Base-by-base conservation (phyloP, 2,888 invertebrate species). In the Onthophagus sagittarius region DNA sequence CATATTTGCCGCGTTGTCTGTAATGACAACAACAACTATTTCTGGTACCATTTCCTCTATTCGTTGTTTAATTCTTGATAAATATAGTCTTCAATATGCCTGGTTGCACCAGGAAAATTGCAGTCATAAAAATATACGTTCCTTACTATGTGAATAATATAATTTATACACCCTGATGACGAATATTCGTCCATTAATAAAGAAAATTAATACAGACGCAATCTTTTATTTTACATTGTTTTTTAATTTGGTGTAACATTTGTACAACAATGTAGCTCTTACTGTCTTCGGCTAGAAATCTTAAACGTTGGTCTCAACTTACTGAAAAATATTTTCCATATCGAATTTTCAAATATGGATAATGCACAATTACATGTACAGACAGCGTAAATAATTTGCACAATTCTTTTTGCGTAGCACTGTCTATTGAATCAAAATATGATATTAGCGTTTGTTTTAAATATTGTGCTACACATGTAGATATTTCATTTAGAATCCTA, bases 1-100 rank as follows among this genome's bases (percentile, higher is more conserved):
- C 65, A 65, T 65, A 65, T 65, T 65, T n/a, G 65, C 65, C 2
- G 23, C 65, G 15, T 65, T 65, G 65, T 65, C 65, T 3, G 2
- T 65, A 11, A 65, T 65, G 23, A 65, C 65, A n/a, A 15, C 23
- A 65, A 65, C 23, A 15, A 15, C 14, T 31, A 9, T 31, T 65
- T 65, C 14, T 23, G 14, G 65, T 23, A 5, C 14, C n/a, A 65
- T 7, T 31, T 65, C 65, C 11, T 53, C 9, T 53, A 53, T 53
- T 53, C 39, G 39, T 11, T 53, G 2, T 53, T 11, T 53, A 53
- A 53, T 53, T 53, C 39, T 53, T 53, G 5, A 53, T 53, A 53
- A 7, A 53, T 53, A 4, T 53, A 53, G 11, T 53, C 39, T 53
- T 4, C 39, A 4, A 7, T 53, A 53, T 53, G 39, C 11, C 39